Percentiles rank a stretch among this genome's conserved stretches.
These are phyloP conservation scores for Drosophila littoralis DNA, from an alignment of 1,140 invertebrate species.

Conservation along the genomic window DNA sequence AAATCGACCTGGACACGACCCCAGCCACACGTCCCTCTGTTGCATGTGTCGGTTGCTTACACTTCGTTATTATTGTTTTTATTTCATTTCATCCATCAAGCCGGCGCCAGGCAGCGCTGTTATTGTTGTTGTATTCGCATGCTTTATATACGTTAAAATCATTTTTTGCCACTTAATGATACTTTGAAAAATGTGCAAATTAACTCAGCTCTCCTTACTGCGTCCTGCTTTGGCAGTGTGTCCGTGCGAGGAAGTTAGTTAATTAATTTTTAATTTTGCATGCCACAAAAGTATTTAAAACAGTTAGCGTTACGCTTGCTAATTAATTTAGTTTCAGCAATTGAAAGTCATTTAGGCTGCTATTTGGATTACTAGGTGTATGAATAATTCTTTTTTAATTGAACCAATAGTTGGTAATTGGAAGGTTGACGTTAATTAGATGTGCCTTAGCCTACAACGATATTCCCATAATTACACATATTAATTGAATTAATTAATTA, in stretches of 20 bases:
- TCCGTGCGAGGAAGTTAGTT: slow-evolving; percentile 22
- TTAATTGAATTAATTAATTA: background rate
- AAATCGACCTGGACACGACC: slow-evolving; percentile 1
- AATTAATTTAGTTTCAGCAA: slow-evolving; percentile 53
- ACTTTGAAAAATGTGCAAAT: slow-evolving; percentile 64
- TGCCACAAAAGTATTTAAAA: slow-evolving; percentile 64
- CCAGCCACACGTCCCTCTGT: background rate
- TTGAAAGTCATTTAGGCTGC: slow-evolving; percentile 1
- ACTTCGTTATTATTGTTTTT: slow-evolving; percentile 65
- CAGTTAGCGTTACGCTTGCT: slow-evolving; percentile 48
- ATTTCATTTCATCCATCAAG: slow-evolving; percentile 55
- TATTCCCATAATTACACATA: too few relatives aligned
- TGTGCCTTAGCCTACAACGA: too few relatives aligned
- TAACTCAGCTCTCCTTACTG: slow-evolving; percentile 11
- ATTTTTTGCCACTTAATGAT: slow-evolving; percentile 71
- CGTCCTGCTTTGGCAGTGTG: slow-evolving; percentile 1
- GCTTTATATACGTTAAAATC: slow-evolving; percentile 49
- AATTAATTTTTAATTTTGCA: slow-evolving; percentile 71
- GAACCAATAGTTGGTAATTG: background rate
- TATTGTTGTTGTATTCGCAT: slow-evolving; percentile 43
- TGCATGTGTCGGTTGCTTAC: slow-evolving; percentile 61
- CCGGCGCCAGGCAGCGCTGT: background rate
- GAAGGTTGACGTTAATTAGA: too few relatives aligned
- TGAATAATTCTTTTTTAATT: slow-evolving; percentile 29
- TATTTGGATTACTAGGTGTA: background rate